Evolutionary conservation across 2,797 vertebrate species (phyloP).

Genomic region (Alauda arvensis): DNA sequence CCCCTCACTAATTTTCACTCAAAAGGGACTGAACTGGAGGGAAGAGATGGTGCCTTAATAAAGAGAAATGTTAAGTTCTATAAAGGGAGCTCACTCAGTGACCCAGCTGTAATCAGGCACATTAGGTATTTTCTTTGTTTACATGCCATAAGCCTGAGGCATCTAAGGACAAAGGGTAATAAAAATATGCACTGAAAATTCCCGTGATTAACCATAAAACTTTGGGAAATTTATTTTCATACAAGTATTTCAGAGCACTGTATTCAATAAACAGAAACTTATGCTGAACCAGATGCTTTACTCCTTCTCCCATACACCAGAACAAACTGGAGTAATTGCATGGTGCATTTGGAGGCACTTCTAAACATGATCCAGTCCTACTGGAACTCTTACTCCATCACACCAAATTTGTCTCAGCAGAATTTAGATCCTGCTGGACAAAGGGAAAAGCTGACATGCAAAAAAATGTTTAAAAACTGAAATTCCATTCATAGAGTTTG

Average conservation of each 20-base stretch:
- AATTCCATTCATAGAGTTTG: background rate
- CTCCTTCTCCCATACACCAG: background rate
- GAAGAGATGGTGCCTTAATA: background rate
- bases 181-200: background rate
- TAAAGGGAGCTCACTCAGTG: background rate
- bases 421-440: background rate
- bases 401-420: background rate
- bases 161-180: background rate
- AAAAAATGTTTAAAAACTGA: background rate
- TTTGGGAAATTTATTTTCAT: conserved; percentile 40
- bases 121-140: background rate
- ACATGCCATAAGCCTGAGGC: background rate
- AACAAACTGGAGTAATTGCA: background rate
- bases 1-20: background rate
- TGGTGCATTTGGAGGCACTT: background rate
- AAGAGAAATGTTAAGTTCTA: background rate
- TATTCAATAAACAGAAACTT: background rate
- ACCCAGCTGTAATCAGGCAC: background rate
- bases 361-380: background rate
- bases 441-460: background rate
- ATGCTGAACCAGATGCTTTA: conserved; percentile 9
- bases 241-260: conserved; percentile 28
- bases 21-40: background rate
- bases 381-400: background rate
- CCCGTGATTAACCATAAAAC: conserved; percentile 43